phyloP scores from a whole-genome alignment of 1,140 invertebrate genomes.

The Archivesica marissinica region DNA sequence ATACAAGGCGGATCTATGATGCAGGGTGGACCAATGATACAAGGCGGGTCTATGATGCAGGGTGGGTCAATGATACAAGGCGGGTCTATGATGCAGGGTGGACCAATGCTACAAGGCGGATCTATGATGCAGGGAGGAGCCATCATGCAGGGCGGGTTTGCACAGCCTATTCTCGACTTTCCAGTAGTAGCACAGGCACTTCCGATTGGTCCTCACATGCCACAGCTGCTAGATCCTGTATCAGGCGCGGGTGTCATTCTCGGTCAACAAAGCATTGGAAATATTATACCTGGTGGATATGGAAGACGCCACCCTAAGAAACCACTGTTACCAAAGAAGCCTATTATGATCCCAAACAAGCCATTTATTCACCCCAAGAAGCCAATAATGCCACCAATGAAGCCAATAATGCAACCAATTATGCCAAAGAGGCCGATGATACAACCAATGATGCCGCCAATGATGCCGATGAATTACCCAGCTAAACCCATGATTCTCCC shows the following conservation, averaged over 20 bases:
- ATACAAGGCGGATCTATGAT: not conserved
- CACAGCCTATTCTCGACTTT: too few species aligned
- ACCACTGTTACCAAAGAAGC: not conserved
- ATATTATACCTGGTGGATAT: not conserved
- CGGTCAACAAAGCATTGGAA: not conserved
- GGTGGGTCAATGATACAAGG: not conserved
- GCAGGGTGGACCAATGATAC: too few species aligned
- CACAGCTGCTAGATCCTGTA: not conserved
- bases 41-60: not conserved
- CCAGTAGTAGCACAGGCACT: not conserved
- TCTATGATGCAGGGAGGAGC: not conserved
- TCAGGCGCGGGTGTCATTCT: not conserved
- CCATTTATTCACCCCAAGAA: constrained; percentile 1
- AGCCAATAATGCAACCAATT: too few species aligned
- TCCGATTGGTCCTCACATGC: not conserved
- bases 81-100: not conserved
- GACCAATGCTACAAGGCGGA: not conserved
- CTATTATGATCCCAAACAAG: not conserved
- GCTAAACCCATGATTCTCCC: not conserved
- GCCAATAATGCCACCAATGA: constrained; percentile 3
- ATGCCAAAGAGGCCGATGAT: too few species aligned
- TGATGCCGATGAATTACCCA: too few species aligned
- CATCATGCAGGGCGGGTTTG: not conserved
- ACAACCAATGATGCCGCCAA: too few species aligned
- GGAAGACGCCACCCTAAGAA: not conserved